Evolutionary conservation across 2,888 invertebrate species (phyloP).

Genomic region (Onchidella celtica): DNA sequence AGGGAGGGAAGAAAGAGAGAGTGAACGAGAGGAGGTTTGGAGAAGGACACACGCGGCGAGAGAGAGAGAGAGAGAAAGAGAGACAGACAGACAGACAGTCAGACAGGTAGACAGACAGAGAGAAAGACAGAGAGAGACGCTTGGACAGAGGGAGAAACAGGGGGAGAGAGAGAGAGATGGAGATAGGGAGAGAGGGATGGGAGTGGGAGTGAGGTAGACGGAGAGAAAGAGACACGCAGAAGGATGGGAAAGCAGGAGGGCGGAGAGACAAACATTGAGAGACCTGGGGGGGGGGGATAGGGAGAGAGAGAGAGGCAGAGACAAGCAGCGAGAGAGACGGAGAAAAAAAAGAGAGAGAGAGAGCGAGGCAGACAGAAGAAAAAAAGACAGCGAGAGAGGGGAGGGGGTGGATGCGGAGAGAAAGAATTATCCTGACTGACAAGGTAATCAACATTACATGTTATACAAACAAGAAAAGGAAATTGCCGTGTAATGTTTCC

Average conservation of each 20-base stretch:
- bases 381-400: not conserved
- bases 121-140: not conserved
- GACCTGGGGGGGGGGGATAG: not conserved
- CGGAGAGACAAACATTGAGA: not conserved
- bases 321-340: not conserved
- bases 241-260: slow-evolving; percentile 19
- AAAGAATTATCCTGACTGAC: too few species aligned
- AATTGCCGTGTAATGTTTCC: too few species aligned
- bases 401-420: not conserved
- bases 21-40: slow-evolving; percentile 11
- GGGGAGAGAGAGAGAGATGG: not conserved
- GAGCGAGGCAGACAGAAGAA: not conserved
- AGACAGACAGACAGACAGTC: not conserved
- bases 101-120: not conserved
- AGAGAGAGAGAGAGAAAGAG: not conserved
- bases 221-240: slow-evolving; percentile 1
- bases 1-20: not conserved
- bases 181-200: slow-evolving; percentile 20
- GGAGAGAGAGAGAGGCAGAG: not conserved
- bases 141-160: not conserved
- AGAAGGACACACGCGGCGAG: not conserved
- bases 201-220: slow-evolving; percentile 36
- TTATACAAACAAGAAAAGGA: not conserved
- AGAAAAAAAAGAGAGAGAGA: not conserved
- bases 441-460: not conserved